A percentile compares a stretch with the other conserved stretches of the same genome.
phyloP scores from a whole-genome alignment of 2,113 vertebrate species.

The Xiphophorus maculatus region DNA sequence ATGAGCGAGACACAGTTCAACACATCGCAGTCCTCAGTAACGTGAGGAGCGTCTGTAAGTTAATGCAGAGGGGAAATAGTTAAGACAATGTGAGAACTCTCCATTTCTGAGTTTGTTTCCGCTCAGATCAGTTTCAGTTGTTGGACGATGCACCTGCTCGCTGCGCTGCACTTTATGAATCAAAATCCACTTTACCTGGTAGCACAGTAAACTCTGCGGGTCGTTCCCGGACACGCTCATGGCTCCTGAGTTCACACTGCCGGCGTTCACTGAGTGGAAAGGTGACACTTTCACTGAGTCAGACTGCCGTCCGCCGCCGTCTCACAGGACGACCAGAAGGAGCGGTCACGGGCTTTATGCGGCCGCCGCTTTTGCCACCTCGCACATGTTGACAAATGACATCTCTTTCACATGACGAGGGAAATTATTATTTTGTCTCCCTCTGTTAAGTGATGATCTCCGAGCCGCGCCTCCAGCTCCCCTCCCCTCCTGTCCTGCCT shows the following conservation, averaged over 20 bases:
- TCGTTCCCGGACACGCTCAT: constrained; percentile 81
- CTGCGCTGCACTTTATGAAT: not conserved
- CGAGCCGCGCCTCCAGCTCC: constrained; percentile 44
- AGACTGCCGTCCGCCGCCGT: constrained; percentile 2
- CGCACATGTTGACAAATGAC: constrained; percentile 37
- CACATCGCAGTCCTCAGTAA: not conserved
- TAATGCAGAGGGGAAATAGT: constrained; percentile 1
- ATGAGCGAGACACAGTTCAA: not conserved
- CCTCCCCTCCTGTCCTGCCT: constrained; percentile 41
- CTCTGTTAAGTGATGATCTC: constrained; percentile 51
- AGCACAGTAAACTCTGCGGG: constrained; percentile 84
- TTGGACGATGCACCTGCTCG: too few relatives aligned
- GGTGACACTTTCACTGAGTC: constrained; percentile 48
- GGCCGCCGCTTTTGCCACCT: constrained; percentile 19
- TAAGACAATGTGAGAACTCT: not conserved
- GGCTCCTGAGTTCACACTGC: constrained; percentile 30
- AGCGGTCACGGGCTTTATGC: constrained; percentile 31
- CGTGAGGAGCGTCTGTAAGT: not conserved
- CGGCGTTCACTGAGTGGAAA: constrained; percentile 30
- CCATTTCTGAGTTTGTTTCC: constrained; percentile 4
- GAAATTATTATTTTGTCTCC: constrained; percentile 5
- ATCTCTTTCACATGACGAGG: constrained; percentile 25
- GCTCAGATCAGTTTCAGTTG: constrained; percentile 1
- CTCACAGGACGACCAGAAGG: constrained; percentile 22
- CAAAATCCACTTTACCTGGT: constrained; percentile 81